phyloP scores from a whole-genome alignment of 2,888 invertebrate genomes.

The Pristionchus arcanus region DNA sequence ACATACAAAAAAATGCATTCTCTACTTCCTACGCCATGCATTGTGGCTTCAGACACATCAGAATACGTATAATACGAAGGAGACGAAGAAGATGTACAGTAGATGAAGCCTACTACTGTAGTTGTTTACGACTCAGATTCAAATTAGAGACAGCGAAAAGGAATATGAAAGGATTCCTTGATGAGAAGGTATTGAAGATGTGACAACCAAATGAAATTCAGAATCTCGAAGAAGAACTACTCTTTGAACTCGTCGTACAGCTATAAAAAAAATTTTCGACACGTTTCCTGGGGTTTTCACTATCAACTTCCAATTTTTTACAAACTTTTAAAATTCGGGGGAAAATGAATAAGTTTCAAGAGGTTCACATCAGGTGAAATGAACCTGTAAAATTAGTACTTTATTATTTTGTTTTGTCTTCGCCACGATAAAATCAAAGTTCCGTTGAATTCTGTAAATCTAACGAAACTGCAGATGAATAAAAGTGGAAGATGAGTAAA shows the following conservation, averaged over 20 bases:
- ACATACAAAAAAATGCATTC: background rate
- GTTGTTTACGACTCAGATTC: background rate
- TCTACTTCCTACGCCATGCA: background rate
- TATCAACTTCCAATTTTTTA: too few species aligned
- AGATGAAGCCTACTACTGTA: conserved; percentile 9
- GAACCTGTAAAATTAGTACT: too few species aligned
- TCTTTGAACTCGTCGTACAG: too few species aligned
- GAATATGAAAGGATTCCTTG: background rate
- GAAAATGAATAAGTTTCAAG: too few species aligned
- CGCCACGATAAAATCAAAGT: background rate
- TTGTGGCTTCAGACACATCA: background rate
- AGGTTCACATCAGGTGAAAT: too few species aligned
- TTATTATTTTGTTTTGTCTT: too few species aligned
- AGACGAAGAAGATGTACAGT: background rate
- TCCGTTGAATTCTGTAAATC: background rate
- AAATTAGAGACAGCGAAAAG: background rate
- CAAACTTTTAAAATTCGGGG: too few species aligned
- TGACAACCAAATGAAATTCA: background rate
- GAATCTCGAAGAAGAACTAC: background rate
- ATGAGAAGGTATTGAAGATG: background rate
- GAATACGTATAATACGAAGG: background rate
- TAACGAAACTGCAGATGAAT: background rate
- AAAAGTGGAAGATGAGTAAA: background rate
- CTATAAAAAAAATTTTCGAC: too few species aligned
- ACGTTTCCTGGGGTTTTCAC: too few species aligned